phyloP scores from a whole-genome alignment of 2,888 invertebrate species.

The Agriopis aurantiaria region DNA sequence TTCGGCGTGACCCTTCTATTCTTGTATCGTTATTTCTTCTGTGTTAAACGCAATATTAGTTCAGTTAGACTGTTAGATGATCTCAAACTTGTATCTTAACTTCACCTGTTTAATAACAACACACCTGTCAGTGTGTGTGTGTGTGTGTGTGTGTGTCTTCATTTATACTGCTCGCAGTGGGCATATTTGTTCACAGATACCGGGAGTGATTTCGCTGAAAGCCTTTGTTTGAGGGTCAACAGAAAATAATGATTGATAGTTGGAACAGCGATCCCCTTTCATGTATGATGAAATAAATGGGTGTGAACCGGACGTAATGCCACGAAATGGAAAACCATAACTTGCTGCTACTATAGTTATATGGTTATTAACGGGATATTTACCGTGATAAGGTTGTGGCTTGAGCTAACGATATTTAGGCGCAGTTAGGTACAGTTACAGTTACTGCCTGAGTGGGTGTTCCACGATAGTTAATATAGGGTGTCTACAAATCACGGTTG shows the following conservation, averaged over 20 bases:
- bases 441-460: no score
- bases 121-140: no score
- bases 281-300: conserved; percentile 16
- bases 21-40: no score
- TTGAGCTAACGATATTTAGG: no score
- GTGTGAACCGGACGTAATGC: conserved; percentile 7
- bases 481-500: no score
- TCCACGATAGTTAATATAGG: no score
- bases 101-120: neutral
- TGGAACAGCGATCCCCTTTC: conserved; percentile 15
- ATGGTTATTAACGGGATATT: neutral
- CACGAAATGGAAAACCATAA: neutral
- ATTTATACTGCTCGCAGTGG: neutral
- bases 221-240: conserved; percentile 24
- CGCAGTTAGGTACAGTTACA: no score
- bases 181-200: neutral
- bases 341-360: neutral
- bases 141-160: no score
- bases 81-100: neutral
- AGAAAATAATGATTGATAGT: conserved; percentile 21
- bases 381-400: no score
- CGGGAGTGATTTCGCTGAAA: conserved; percentile 8
- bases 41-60: no score
- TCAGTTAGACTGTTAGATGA: no score
- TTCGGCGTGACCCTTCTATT: no score